phyloP scores from a whole-genome alignment of 2,888 invertebrate species.

The Conomelus anceps region DNA sequence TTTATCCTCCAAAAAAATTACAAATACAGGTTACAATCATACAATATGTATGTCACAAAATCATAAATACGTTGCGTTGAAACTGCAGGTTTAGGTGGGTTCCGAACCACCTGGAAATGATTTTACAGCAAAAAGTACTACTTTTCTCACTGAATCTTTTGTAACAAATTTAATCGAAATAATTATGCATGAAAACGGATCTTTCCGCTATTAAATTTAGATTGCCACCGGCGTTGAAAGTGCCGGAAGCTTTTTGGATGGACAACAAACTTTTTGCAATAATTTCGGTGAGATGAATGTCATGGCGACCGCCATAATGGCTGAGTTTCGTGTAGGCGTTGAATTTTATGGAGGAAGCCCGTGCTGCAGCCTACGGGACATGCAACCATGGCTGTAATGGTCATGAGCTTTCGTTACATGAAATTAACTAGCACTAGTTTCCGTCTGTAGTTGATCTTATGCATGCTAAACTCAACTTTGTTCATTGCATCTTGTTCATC shows the following conservation, averaged over 20 bases:
- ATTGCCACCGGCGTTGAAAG: neutral
- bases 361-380: neutral
- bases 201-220: neutral
- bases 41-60: too few relatives aligned
- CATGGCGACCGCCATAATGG: too few relatives aligned
- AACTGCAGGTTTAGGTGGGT: too few relatives aligned
- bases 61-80: too few relatives aligned
- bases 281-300: too few relatives aligned
- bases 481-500: neutral
- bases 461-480: neutral
- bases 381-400: neutral
- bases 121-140: too few relatives aligned
- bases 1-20: too few relatives aligned
- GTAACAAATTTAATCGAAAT: neutral
- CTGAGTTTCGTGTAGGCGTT: neutral
- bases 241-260: neutral
- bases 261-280: neutral
- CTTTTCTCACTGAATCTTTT: neutral
- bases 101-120: too few relatives aligned
- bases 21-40: too few relatives aligned
- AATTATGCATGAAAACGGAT: neutral
- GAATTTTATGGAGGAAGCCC: neutral
- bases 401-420: neutral
- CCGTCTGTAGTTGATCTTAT: too few relatives aligned
- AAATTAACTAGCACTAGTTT: neutral